A percentile compares a stretch with the other conserved stretches of the same genome.
Evolutionary conservation across 2,113 vertebrate genomes (phyloP).

Genomic region (Calyptomena viridis): DNA sequence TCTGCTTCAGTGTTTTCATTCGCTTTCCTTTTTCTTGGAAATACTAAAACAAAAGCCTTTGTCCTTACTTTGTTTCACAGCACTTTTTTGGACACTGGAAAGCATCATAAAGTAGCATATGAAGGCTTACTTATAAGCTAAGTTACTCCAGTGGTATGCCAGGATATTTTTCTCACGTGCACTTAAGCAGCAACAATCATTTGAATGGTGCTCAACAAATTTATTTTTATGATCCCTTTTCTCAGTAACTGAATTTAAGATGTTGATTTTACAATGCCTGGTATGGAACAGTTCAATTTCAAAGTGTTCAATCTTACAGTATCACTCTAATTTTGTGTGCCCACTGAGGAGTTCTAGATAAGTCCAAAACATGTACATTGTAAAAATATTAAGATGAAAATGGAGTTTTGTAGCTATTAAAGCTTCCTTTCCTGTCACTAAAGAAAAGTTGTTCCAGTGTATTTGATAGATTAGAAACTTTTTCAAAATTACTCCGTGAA

Average conservation of each 20-base stretch:
- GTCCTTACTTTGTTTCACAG: background rate
- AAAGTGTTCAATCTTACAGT: background rate
- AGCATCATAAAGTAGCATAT: background rate
- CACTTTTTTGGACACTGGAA: background rate
- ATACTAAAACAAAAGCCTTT: slow-evolving; percentile 10
- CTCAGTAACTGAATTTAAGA: background rate
- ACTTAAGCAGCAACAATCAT: background rate
- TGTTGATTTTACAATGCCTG: slow-evolving; percentile 1
- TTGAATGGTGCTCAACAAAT: background rate
- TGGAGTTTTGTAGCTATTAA: background rate
- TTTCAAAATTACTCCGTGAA: background rate
- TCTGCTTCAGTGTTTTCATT: background rate
- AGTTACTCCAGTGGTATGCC: background rate
- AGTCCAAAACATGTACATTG: background rate
- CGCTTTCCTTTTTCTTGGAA: background rate
- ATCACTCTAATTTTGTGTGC: background rate
- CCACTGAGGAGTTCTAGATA: background rate
- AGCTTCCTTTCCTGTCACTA: background rate
- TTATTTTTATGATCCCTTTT: background rate
- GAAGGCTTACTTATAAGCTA: background rate
- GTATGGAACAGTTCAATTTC: background rate
- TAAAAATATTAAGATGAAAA: background rate
- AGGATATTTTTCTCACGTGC: background rate
- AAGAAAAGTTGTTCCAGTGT: background rate
- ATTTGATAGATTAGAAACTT: background rate